Conservation (phyloP, 2,888 invertebrate genomes). For the Heliconius ethilla region DNA sequence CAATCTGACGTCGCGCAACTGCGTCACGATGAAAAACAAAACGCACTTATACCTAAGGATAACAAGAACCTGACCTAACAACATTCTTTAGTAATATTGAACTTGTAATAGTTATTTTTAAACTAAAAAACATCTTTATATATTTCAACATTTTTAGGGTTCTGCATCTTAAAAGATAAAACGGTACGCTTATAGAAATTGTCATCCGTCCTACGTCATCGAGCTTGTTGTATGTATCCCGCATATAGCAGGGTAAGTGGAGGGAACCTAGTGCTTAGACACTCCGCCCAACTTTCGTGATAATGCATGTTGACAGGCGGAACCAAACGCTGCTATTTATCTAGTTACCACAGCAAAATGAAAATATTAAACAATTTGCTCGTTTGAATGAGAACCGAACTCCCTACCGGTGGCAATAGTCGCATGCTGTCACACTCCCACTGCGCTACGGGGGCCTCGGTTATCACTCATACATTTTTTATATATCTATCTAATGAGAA, state of each 20-base stretch:
- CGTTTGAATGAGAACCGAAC: too few relatives aligned
- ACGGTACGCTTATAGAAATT: neutral
- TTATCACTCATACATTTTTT: too few relatives aligned
- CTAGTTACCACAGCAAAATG: too few relatives aligned
- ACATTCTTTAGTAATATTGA: constrained; percentile 1
- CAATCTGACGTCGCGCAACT: neutral
- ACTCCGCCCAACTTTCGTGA: neutral
- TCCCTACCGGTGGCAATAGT: too few relatives aligned
- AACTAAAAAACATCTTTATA: neutral
- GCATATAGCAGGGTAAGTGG: too few relatives aligned
- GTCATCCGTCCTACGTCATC: too few relatives aligned
- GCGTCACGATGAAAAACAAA: neutral
- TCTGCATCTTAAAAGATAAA: neutral
- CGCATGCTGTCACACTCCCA: too few relatives aligned
- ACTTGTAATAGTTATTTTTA: constrained; percentile 18
- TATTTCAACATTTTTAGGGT: neutral
- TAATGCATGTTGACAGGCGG: neutral
- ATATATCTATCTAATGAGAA: too few relatives aligned
- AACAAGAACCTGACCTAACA: constrained; percentile 8
- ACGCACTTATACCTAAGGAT: neutral
- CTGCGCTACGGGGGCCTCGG: too few relatives aligned
- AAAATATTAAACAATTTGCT: too few relatives aligned
- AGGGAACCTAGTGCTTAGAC: neutral
- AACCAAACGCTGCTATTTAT: neutral
- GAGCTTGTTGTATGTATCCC: neutral